Evolutionary conservation across 2,888 invertebrate species (phyloP).

Genomic region (Nebria brevicollis): DNA sequence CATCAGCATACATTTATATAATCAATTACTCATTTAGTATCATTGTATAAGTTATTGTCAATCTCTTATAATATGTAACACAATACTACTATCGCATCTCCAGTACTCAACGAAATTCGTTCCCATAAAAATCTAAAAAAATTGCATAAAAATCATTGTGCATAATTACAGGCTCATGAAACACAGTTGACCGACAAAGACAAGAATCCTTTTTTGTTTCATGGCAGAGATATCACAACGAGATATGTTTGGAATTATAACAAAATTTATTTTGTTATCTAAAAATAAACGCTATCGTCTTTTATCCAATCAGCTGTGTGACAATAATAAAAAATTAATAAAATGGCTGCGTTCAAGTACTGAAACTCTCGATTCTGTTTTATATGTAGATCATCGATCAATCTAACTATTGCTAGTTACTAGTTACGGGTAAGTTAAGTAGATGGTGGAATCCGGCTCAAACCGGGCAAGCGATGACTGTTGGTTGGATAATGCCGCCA

Average conservation of each 20-base stretch:
- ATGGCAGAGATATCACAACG: conserved; percentile 7
- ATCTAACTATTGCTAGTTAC: conserved; percentile 34
- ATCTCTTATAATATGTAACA: conserved; percentile 14
- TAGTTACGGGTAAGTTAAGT: conserved; percentile 13
- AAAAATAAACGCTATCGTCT: not conserved
- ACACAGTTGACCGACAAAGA: conserved; percentile 11
- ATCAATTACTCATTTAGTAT: conserved; percentile 22
- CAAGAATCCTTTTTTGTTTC: not conserved
- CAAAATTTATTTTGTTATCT: conserved; percentile 16
- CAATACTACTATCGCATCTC: too few relatives aligned
- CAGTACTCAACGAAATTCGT: conserved; percentile 10
- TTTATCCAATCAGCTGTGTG: not conserved
- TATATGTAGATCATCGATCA: not conserved
- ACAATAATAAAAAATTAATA: not conserved
- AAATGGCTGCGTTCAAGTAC: not conserved
- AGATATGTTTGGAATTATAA: conserved; percentile 15
- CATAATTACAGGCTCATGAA: not conserved
- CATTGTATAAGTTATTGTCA: conserved; percentile 33
- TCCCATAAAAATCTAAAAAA: not conserved
- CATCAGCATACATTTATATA: conserved; percentile 36
- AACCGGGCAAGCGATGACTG: conserved; percentile 56
- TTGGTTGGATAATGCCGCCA: conserved; percentile 82
- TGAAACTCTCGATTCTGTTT: conserved; percentile 2
- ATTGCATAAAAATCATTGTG: not conserved
- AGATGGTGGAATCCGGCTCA: conserved; percentile 4